phyloP scores from a whole-genome alignment of 2,113 vertebrate species.

The Pica pica region DNA sequence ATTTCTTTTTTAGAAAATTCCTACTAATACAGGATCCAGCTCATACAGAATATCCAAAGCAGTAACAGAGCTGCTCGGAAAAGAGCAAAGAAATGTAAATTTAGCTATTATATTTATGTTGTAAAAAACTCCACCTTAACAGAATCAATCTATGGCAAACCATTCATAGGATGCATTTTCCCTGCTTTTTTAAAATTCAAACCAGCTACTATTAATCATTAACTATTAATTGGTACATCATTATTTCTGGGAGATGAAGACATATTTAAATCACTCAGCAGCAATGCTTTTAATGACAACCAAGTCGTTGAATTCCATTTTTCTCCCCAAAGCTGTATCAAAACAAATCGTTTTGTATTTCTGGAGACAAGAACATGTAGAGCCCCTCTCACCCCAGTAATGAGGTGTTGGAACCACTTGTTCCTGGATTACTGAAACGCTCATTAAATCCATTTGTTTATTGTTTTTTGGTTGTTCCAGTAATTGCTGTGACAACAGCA shows the following conservation, averaged over 20 bases:
- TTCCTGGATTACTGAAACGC: neutral
- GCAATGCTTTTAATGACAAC: neutral
- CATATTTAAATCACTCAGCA: conserved; percentile 3
- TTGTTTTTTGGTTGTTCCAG: neutral
- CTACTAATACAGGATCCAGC: neutral
- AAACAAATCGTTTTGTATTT: conserved; percentile 21
- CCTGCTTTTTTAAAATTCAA: conserved; percentile 13
- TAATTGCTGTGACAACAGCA: conserved; percentile 51
- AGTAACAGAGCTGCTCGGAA: neutral
- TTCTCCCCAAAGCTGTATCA: conserved; percentile 6
- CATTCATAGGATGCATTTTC: neutral
- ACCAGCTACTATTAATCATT: neutral
- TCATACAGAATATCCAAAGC: neutral
- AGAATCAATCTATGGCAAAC: neutral
- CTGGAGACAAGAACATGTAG: neutral
- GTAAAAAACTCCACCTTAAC: conserved; percentile 1
- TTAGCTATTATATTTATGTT: neutral
- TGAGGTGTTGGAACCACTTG: neutral
- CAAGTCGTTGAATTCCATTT: conserved; percentile 4
- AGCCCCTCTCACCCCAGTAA: neutral
- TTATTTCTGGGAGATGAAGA: conserved; percentile 42
- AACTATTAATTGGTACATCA: neutral
- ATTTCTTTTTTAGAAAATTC: neutral
- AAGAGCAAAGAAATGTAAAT: neutral
- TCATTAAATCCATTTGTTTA: conserved; percentile 44